Evolutionary conservation across 2,888 invertebrate species (phyloP).

Genomic region (Prenolepis imparis): DNA sequence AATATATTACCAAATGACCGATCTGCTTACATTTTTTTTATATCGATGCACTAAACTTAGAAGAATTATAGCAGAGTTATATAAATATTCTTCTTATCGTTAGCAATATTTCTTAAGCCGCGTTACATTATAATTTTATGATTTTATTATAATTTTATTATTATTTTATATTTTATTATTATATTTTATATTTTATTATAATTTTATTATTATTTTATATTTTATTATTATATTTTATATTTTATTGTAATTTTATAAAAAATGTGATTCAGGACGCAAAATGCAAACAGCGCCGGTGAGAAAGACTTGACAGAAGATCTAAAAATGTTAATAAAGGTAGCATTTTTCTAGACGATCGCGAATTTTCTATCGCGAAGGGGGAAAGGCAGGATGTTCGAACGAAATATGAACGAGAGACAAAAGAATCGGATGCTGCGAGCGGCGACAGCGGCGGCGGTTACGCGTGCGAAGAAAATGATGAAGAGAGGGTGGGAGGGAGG

Average conservation of each 20-base stretch:
- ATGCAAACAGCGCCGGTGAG: neutral
- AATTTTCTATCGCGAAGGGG: neutral
- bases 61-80: neutral
- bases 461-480: slow-evolving; percentile 15
- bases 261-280: neutral
- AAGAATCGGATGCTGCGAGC: slow-evolving; percentile 27
- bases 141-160: neutral
- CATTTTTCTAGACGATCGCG: slow-evolving; percentile 28
- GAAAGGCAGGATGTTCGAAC: neutral
- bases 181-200: too few relatives aligned
- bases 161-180: too few relatives aligned
- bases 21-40: neutral
- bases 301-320: neutral
- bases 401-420: slow-evolving; percentile 34
- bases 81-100: neutral
- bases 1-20: neutral
- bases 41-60: neutral
- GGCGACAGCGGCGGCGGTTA: slow-evolving; percentile 35
- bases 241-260: neutral
- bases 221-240: too few relatives aligned
- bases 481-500: too few relatives aligned
- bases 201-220: too few relatives aligned
- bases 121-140: neutral
- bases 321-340: neutral
- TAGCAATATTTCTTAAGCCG: neutral